Evolutionary conservation across 2,888 invertebrate genomes (phyloP).

Genomic region (Drosophila mercatorum): DNA sequence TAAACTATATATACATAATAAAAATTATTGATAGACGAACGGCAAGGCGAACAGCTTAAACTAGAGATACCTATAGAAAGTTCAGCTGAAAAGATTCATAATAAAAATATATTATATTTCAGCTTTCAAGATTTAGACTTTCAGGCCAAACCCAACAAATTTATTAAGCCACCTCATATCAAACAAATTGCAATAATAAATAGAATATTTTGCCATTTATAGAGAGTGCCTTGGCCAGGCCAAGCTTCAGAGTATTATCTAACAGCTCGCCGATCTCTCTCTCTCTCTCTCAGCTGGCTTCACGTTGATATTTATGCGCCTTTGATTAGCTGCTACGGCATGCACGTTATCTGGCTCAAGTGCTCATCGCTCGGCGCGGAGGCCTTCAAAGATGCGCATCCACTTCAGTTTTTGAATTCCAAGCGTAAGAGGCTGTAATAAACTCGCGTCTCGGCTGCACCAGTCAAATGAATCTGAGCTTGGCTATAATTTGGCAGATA

Average conservation of each 20-base stretch:
- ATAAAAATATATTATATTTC: too few species aligned
- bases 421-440: background rate
- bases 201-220: background rate
- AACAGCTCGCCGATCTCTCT: background rate
- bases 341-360: conserved; percentile 3
- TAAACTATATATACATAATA: too few species aligned
- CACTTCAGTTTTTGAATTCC: conserved; percentile 15
- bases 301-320: background rate
- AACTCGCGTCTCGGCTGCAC: conserved; percentile 19
- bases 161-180: background rate
- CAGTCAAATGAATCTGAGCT: conserved; percentile 23
- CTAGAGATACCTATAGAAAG: too few species aligned
- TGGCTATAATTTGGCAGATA: conserved; percentile 16
- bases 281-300: background rate
- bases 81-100: too few species aligned
- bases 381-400: conserved; percentile 39
- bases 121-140: too few species aligned
- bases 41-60: too few species aligned
- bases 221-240: background rate
- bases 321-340: conserved; percentile 15
- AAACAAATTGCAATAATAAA: background rate
- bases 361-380: background rate
- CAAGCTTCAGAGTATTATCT: background rate
- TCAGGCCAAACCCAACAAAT: background rate
- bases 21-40: too few species aligned